Percentiles rank a stretch among this genome's conserved stretches.
phyloP scores from a whole-genome alignment of 2,113 vertebrate species.

The Tupaia tana region DNA sequence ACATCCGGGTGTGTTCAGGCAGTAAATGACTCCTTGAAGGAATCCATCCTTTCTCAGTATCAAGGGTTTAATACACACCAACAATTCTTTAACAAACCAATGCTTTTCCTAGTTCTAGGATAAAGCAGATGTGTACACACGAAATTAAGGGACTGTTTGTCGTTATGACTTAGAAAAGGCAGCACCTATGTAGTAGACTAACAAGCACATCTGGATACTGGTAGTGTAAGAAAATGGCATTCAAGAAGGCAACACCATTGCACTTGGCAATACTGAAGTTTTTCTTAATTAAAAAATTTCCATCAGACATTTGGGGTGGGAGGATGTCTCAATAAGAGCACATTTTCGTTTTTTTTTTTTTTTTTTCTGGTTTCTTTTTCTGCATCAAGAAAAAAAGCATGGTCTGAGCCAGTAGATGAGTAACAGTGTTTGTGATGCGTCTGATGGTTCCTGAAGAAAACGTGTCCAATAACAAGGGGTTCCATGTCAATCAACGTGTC shows the following conservation, averaged over 20 bases:
- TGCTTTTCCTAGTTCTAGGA: constrained; percentile 76
- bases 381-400: constrained; percentile 74
- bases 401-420: constrained; percentile 75
- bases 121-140: constrained; percentile 69
- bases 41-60: constrained; percentile 69
- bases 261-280: constrained; percentile 67
- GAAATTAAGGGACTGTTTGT: constrained; percentile 60
- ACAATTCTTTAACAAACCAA: constrained; percentile 77
- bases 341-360: constrained; percentile 60
- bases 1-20: constrained; percentile 73
- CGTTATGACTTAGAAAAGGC: constrained; percentile 78
- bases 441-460: constrained; percentile 77
- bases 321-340: constrained; percentile 72
- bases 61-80: constrained; percentile 79
- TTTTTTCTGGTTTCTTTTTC: constrained; percentile 57
- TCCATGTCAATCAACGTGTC: constrained; percentile 76
- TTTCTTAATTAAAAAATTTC: constrained; percentile 63
- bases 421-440: constrained; percentile 75
- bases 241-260: constrained; percentile 83
- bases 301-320: constrained; percentile 34
- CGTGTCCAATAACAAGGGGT: constrained; percentile 72
- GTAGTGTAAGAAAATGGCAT: constrained; percentile 84
- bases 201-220: constrained; percentile 72
- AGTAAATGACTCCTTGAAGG: constrained; percentile 74
- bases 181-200: constrained; percentile 70